phyloP scores from a whole-genome alignment of 2,113 vertebrate species.

The Rhipidura dahli region DNA sequence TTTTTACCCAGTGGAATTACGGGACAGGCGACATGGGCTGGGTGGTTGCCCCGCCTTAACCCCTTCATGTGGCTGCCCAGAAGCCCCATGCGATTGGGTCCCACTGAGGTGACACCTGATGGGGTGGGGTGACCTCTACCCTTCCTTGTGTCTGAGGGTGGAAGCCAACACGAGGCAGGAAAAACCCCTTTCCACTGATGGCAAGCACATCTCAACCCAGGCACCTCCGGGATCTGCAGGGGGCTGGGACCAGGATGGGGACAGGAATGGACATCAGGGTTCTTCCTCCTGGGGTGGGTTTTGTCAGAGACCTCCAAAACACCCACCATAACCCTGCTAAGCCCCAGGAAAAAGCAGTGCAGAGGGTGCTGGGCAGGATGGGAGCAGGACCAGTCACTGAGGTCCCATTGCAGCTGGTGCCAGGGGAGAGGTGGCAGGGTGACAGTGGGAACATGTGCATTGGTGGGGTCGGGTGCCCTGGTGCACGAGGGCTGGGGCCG shows the following conservation, averaged over 20 bases:
- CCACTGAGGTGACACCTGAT: neutral
- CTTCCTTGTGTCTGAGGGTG: neutral
- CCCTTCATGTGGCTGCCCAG: neutral
- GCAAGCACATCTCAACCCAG: neutral
- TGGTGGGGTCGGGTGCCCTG: rapidly evolving
- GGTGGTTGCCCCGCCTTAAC: neutral
- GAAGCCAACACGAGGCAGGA: neutral
- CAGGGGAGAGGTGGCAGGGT: neutral
- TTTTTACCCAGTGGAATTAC: slow-evolving; percentile 70
- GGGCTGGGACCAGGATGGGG: neutral
- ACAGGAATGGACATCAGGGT: neutral
- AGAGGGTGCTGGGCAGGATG: neutral
- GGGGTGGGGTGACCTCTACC: neutral
- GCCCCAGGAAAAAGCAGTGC: neutral
- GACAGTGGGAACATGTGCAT: neutral
- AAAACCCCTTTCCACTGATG: neutral
- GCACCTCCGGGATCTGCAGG: neutral
- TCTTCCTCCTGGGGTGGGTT: neutral
- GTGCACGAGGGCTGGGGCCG: neutral
- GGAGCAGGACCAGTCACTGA: rapidly evolving
- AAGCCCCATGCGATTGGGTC: neutral
- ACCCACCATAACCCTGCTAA: neutral
- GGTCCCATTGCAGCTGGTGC: neutral
- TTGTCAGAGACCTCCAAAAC: neutral
- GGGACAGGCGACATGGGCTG: slow-evolving; percentile 1